Evolutionary conservation across 2,797 vertebrate genomes (phyloP), one percentile per base, ranked within the genome.

Genomic region (Mormyrops attenuatus): DNA sequence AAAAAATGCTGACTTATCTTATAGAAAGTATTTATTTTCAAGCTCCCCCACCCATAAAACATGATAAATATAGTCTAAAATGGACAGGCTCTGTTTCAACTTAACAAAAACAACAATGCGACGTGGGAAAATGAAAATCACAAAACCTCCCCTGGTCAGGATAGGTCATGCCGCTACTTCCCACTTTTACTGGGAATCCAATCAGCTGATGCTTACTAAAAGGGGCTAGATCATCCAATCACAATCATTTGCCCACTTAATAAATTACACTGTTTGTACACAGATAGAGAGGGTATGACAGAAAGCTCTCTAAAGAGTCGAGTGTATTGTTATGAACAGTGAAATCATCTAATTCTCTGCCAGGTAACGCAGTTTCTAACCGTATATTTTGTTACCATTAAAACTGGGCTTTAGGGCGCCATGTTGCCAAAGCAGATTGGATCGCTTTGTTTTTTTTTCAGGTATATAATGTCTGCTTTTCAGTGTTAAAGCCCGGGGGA

Each of bases 1-100:
- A 26, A 47, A 85, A 85, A 85, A 20, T 30, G 47, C 69, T 88
- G 87, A 90, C 34, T 82, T n/a, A 47, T 89, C 22, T 49, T 6
- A 34, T 44, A 30, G 5, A 80, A 53, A 87, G 9, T n/a, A 30
- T 87, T 80, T 80, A 80, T 80, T 80, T 38, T 34, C 13, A 77
- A 77, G 69, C 69, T 1, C 15, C 30, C 13, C 30, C 34, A 30
- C 4, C 9, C 1, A 17, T 17, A 38, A 34, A 34, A 17, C 34
- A 11, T 13, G 5, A 22, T 22, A 22, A 22, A 73, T 38, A 69
- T 69, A 11, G 63, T 69, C 63, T 69, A 34, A 60, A 69, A 69
- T 69, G 26, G 2, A 69, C 26, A 17, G 34, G 22, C 22, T 17
- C 66, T 34, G 34, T 77, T 77, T 17, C 5, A 77, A 38, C 34